Evolutionary conservation across 2,113 vertebrate species (phyloP), one percentile per base, ranked within the genome.

Genomic region (Lepidothrix coronata): DNA sequence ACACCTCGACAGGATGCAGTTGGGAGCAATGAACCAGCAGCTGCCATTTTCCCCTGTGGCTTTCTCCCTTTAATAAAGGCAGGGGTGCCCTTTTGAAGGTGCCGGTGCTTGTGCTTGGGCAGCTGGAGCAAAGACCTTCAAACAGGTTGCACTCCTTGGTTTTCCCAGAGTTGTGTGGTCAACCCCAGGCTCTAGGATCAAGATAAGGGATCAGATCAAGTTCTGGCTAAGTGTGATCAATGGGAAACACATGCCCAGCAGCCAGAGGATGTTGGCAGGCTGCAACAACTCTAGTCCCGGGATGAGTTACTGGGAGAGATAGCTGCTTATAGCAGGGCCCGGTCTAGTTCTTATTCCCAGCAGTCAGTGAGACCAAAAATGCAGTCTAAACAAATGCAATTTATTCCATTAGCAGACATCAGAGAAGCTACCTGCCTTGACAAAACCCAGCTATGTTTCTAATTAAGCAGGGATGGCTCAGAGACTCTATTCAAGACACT

Each of bases 371-470:
- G n/a, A 80, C 44, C 54, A 89, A 89, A 74, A 92, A 87, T 76
- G 19, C 74, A 55, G 70, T 21, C 49, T 73, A 76, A 95, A 79
- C 77, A 89, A 78, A 91, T 22, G 25, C 74, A 89, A n/a, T 89
- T 91, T 66, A 93, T 54, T 35, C 54, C 37, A 72, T 95, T 94
- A 89, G 74, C 66, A 88, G 70, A 82, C 67, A 88, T 93, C 81
- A 94, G 66, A 93, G 93, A 62, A 88, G 30, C 20, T 94, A 96
- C 94, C 85, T 96, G 96, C 77, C 91, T 91, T 18, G 1, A 94
- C 94, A 96, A 94, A 94, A 72, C 93, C 71, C 78, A 89, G 58
- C 37, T 49, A 30, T 72, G 54, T 73, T 95, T 82, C 84, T 65
- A 85, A 89, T 94, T 93, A 91, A 58, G 66, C 23, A 79, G 62